Evolutionary conservation across 2,113 vertebrate species (phyloP), one percentile per base, ranked within the genome.

Genomic region (Micronycteris hirsuta): DNA sequence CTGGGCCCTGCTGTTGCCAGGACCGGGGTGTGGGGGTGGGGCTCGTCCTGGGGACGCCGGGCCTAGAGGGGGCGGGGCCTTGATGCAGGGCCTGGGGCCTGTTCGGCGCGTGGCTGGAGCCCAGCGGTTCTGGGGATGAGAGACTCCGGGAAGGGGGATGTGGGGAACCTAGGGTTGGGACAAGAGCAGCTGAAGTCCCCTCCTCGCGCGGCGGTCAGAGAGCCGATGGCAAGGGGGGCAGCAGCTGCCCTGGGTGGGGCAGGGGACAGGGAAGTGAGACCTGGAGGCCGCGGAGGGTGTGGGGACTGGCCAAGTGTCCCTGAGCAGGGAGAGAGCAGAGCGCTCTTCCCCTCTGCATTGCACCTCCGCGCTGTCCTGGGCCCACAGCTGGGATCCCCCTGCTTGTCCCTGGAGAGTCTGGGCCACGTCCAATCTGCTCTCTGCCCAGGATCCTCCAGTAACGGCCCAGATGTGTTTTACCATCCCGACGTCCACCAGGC

Each of bases 251-350:
- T 38, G 3, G 4, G 28, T 0, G 24, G 31, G 13, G 3, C 33
- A 22, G 47, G 33, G 45, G 43, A 33, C 13, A 76, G 41, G 63
- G 41, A 76, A 41, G 61, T 22, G 71, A 84, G 33, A 36, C 5
- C 16, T 4, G 11, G 33, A n/a, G n/a, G 58, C 11, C 26, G 19
- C 22, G 4, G 33, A 15, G 36, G 45, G 26, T 11, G 11, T 4
- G 5, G 1, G 6, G 24, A 24, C 6, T 5, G 3, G 47, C 24
- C 14, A 31, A 16, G 10, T 3, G 20, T 14, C 54, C 3, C 16
- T 22, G 52, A n/a, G n/a, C 26, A 11, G 14, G 26, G 38, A 4
- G 28, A 13, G 22, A 1, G 17, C 56, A 33, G 9, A 3, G 1
- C 3, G 13, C 71, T 28, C 61, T 8, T 12, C 70, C 41, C 3